Percentiles rank a stretch among this genome's conserved stretches.
These are phyloP conservation scores for Cardinalis cardinalis DNA, from an alignment of 2,113 vertebrate genomes.

Conservation along the genomic window DNA sequence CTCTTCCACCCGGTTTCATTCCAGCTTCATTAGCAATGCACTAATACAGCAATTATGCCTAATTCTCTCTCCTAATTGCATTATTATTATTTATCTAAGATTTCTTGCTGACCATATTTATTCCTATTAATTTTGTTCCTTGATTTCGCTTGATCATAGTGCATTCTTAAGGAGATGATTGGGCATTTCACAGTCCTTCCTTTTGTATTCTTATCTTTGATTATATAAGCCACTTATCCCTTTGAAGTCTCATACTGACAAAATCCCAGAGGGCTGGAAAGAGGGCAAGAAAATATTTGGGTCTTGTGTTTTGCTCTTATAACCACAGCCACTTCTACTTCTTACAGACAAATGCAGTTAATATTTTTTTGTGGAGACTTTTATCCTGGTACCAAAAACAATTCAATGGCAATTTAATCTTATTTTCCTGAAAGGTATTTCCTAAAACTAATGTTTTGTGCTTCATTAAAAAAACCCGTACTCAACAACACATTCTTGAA, in stretches of 20 bases:
- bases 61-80: background rate
- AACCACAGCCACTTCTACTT: background rate
- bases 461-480: background rate
- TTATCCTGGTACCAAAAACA: background rate
- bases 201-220: slow-evolving; percentile 12
- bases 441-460: background rate
- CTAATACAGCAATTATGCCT: slow-evolving; percentile 17
- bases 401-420: background rate
- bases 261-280: background rate
- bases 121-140: slow-evolving; percentile 6
- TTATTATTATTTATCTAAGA: slow-evolving; percentile 45
- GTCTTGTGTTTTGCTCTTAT: background rate
- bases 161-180: background rate
- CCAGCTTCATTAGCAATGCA: slow-evolving; percentile 36
- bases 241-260: background rate
- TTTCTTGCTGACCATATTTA: background rate
- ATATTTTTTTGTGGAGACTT: background rate
- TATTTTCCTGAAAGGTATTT: background rate
- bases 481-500: background rate
- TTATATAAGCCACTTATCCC: slow-evolving; percentile 16
- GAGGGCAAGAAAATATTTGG: background rate
- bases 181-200: background rate
- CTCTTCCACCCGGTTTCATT: slow-evolving; percentile 38
- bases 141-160: background rate
- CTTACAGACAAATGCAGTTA: background rate